These are phyloP conservation scores for Leptatherina wallacei DNA, from an alignment of 2,797 vertebrate species.

Conservation along the genomic window DNA sequence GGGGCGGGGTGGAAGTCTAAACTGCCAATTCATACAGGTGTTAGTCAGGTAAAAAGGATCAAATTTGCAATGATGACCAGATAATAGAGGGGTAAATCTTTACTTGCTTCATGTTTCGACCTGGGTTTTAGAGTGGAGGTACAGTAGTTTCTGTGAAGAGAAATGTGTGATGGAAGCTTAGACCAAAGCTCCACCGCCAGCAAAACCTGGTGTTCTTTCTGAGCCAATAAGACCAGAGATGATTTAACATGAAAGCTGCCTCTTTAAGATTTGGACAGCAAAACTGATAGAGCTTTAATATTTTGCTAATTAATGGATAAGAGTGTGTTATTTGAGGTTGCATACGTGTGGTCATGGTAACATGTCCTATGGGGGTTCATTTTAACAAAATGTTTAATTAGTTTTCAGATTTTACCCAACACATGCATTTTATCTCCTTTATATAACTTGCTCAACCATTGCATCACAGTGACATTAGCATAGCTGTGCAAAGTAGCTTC, in stretches of 20 bases:
- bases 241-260: background rate
- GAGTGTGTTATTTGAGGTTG: background rate
- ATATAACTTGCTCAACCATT: too few relatives aligned
- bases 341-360: too few relatives aligned
- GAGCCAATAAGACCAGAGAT: background rate
- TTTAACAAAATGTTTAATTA: too few relatives aligned
- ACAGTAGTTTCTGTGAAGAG: background rate
- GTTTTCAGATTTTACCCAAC: too few relatives aligned
- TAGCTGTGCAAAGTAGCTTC: too few relatives aligned
- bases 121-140: background rate
- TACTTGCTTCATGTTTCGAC: background rate
- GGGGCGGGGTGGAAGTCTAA: conserved; percentile 9
- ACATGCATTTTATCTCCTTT: too few relatives aligned
- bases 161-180: background rate
- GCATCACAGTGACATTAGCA: too few relatives aligned
- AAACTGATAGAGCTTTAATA: background rate
- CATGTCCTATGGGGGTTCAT: too few relatives aligned
- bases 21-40: conserved; percentile 14
- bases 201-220: background rate
- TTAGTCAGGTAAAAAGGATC: background rate
- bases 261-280: background rate
- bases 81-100: background rate
- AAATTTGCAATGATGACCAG: background rate
- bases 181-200: too few relatives aligned
- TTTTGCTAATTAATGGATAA: background rate